phyloP scores from a whole-genome alignment of 1,140 invertebrate species.

The Drosophila trapezifrons region DNA sequence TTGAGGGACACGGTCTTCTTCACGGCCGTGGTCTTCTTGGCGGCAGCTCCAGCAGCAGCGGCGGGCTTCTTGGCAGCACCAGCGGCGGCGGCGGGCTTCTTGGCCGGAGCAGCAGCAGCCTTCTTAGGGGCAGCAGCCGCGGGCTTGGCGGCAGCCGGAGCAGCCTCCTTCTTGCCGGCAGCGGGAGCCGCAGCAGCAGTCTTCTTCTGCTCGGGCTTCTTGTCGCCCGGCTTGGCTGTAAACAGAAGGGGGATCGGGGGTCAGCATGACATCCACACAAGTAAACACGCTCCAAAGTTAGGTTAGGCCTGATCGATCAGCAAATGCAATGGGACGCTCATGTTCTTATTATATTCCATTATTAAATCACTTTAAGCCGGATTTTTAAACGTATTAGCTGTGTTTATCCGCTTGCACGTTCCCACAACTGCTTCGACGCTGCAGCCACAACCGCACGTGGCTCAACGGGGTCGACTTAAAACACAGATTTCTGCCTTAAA shows the following conservation, averaged over 20 bases:
- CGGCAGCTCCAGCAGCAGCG: conserved; percentile 83
- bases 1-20: conserved; percentile 79
- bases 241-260: conserved; percentile 21
- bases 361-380: background rate
- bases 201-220: conserved; percentile 83
- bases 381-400: conserved; percentile 2
- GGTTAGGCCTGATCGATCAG: conserved; percentile 57
- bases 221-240: conserved; percentile 81
- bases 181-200: conserved; percentile 84
- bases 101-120: conserved; percentile 51
- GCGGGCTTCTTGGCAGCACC: conserved; percentile 82
- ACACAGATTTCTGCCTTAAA: conserved; percentile 44
- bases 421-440: conserved; percentile 2
- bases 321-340: conserved; percentile 35
- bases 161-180: conserved; percentile 83
- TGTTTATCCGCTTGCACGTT: background rate
- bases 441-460: conserved; percentile 68
- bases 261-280: conserved; percentile 20
- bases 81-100: conserved; percentile 81
- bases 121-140: conserved; percentile 81
- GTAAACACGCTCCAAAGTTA: conserved; percentile 68
- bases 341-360: background rate
- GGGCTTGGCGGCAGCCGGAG: conserved; percentile 77
- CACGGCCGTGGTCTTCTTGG: conserved; percentile 68
- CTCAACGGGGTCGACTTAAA: conserved; percentile 31